Evolutionary conservation across 2,797 vertebrate genomes (phyloP), one percentile per base, ranked within the genome.

Genomic region (Anableps anableps): DNA sequence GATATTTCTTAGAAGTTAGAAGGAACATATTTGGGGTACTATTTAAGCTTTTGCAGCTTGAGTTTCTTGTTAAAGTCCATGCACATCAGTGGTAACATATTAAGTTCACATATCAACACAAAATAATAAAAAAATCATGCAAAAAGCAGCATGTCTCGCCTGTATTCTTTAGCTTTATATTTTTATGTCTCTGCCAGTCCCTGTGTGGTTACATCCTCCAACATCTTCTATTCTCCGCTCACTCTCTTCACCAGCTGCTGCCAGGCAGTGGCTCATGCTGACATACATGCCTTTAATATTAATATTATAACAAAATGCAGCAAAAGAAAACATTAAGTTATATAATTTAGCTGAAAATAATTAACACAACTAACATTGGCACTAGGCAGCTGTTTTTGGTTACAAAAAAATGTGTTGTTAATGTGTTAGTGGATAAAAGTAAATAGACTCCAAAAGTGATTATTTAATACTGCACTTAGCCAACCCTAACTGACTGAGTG

Each of bases 231-330:
- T 82, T 19, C 2, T 29, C 80, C 21, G 4, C 64, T 76, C 62
- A 79, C 81, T 81, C 75, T 47, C 75, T 81, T 70, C 79, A 84
- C 66, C 82, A 83, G 81, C 79, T 80, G 85, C 78, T 91, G 87
- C 80, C 66, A 83, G 84, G 85, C 89, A 86, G 71, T 81, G 29
- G 16, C 74, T 85, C 75, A 88, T 89, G 85, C 85, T 83, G 85
- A 74, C 87, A 90, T 91, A 87, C 86, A 90, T 86, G 82, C 86
- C 76, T 85, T 89, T 82, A 76, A 84, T 84, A 83, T 85, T 81
- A 72, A 75, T 88, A 90, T 84, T 74, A 75, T 88, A 92, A 86
- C 72, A 76, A 51, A 82, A 86, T 17, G 80, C 48, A 83, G 38
- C 66, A 58, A 85, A 83, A 81, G 58, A 81, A 84, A 89, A 71